Evolutionary conservation across 92 coral and sea anemone genomes (phyloP).

Genomic region (Zoanthus gigantus): DNA sequence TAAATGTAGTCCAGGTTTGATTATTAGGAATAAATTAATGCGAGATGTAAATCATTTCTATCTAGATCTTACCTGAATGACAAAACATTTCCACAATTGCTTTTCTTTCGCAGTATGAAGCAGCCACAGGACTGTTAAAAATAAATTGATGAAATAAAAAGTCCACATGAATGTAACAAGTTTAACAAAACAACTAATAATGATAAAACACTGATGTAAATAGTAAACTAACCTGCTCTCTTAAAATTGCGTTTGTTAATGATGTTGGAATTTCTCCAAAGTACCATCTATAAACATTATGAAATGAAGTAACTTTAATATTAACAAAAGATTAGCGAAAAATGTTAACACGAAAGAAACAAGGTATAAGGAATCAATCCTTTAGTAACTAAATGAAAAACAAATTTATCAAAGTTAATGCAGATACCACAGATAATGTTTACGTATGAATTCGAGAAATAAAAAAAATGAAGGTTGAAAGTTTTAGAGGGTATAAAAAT

Average conservation of each 20-base stretch:
- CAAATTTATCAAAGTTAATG: too few relatives aligned
- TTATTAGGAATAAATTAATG: too few relatives aligned
- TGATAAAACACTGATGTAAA: neutral
- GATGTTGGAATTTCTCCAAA: constrained; percentile 78
- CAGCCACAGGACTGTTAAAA: constrained; percentile 75
- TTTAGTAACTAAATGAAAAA: too few relatives aligned
- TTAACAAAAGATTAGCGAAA: neutral
- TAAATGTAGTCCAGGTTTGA: too few relatives aligned
- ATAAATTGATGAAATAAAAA: neutral
- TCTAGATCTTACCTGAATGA: constrained; percentile 70
- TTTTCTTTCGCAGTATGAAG: constrained; percentile 66
- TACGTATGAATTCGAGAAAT: neutral
- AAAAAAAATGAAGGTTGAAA: neutral
- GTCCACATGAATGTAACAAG: neutral
- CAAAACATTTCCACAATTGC: constrained; percentile 57
- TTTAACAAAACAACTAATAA: neutral
- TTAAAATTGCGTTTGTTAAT: constrained; percentile 72
- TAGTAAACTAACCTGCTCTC: constrained; percentile 75
- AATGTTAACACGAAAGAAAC: too few relatives aligned
- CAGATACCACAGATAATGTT: too few relatives aligned
- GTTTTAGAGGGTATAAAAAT: neutral
- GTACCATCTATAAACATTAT: constrained; percentile 65
- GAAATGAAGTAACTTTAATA: too few relatives aligned
- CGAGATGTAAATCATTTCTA: too few relatives aligned
- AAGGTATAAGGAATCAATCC: too few relatives aligned